Base-by-base conservation (phyloP, 2,797 vertebrate species). In the Pachyuromys duprasi region DNA sequence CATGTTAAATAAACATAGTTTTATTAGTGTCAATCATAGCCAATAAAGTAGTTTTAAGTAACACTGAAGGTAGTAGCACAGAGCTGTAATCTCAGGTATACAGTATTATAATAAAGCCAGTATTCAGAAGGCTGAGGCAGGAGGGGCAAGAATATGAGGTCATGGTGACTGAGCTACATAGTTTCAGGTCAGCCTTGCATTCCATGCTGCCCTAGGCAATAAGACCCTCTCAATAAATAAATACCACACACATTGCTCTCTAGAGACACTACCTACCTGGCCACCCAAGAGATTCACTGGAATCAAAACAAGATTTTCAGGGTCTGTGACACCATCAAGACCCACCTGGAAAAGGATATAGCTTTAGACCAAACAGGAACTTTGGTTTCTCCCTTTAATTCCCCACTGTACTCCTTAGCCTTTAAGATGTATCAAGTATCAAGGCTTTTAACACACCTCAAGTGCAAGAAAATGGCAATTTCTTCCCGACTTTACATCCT, bases 391-490 rank as follows among this genome's bases (percentile, higher is more conserved):
- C 15, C 39, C 78, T 24, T 45, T 57, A 57, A n/a, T 53, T 93
- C 39, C 86, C 67, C 24, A 1, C 45, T 53, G 60, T 42, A 36
- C 57, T 36, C 75, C 18, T 88, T 70, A 83, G 36, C 55, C 76
- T 90, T 88, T 82, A 86, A 86, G 84, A 24, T 15, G 3, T 69
- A 92, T 62, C 86, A 91, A 84, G 3, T 69, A 92, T 62, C 86
- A 91, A 84, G 84, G 91, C 84, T 94, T 83, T 95, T 84, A 90
- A 96, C 42, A 86, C 12, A 84, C 31, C 55, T 90, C 70, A 76
- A 90, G 67, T n/a, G 55, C 60, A 88, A 57, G 89, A 96, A 94
- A 96, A 94, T 36, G 63, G 18, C 26, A 8, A 31, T 60, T 79
- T 90, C 22, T 17, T 33, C 36, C 57, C 33, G 42, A 63, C 24